These are phyloP conservation scores for Caiman crocodilus DNA, from an alignment of 2,797 vertebrate genomes.

Conservation along the genomic window DNA sequence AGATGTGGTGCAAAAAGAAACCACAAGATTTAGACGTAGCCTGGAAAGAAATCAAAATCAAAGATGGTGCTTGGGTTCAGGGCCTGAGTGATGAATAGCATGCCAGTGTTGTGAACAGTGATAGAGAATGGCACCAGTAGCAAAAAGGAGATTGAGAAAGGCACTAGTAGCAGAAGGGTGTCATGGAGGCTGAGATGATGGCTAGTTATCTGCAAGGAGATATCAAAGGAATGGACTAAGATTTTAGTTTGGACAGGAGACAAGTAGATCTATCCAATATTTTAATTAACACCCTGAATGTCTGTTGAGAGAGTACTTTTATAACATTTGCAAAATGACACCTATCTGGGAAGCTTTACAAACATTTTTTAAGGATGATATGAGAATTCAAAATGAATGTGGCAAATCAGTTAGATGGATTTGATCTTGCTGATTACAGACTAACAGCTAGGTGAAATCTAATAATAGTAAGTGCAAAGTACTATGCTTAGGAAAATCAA, in stretches of 20 bases:
- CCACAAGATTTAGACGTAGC: not conserved
- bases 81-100: not conserved
- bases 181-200: not conserved
- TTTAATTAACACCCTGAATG: too few relatives aligned
- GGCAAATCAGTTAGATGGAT: too few relatives aligned
- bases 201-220: not conserved
- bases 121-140: not conserved
- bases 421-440: too few relatives aligned
- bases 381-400: too few relatives aligned
- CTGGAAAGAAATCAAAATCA: not conserved
- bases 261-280: too few relatives aligned
- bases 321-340: too few relatives aligned
- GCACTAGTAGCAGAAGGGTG: not conserved
- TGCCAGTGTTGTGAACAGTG: not conserved
- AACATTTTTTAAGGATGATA: too few relatives aligned
- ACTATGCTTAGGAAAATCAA: too few relatives aligned
- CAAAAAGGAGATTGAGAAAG: not conserved
- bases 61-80: not conserved
- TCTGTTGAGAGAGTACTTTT: too few relatives aligned
- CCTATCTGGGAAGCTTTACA: too few relatives aligned
- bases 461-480: too few relatives aligned
- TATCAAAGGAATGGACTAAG: not conserved
- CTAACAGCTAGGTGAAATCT: too few relatives aligned
- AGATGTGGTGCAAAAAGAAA: not conserved
- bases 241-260: not conserved